Evolutionary conservation across 2,113 vertebrate genomes (phyloP).

Genomic region (Eurypyga helias): DNA sequence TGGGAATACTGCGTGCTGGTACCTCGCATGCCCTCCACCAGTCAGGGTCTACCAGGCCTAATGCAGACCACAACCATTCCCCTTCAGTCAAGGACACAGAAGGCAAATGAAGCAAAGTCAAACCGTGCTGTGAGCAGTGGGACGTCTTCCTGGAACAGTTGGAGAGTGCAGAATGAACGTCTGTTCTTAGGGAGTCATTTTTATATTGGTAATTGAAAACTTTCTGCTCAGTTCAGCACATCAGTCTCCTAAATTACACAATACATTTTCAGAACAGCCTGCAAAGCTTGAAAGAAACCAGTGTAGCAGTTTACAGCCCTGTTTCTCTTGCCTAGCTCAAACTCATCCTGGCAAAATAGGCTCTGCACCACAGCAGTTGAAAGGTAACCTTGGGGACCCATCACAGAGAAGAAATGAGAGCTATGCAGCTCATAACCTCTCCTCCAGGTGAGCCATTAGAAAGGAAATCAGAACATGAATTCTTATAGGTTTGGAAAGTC

Average conservation of each 20-base stretch:
- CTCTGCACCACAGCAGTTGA: background rate
- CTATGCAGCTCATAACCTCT: background rate
- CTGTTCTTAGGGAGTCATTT: constrained; percentile 2
- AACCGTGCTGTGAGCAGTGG: background rate
- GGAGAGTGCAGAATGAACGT: background rate
- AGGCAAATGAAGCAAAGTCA: background rate
- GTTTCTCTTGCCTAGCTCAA: background rate
- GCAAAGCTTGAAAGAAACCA: constrained; percentile 10
- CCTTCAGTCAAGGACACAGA: background rate
- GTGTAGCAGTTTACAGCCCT: background rate
- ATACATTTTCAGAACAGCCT: constrained; percentile 24
- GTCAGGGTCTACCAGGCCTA: background rate
- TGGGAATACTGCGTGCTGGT: background rate
- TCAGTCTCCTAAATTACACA: constrained; percentile 22
- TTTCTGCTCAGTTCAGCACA: background rate
- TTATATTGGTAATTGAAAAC: constrained; percentile 32
- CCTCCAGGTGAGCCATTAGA: background rate
- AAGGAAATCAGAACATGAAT: background rate
- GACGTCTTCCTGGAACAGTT: background rate
- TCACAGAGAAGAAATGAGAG: background rate
- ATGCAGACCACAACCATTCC: background rate
- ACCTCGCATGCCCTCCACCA: background rate
- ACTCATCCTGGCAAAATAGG: background rate
- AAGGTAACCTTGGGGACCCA: background rate
- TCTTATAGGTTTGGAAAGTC: background rate